A percentile compares a stretch with the other conserved stretches of the same genome.
Conservation (phyloP, 2,797 vertebrate genomes). For the Phoeniculus purpureus region DNA sequence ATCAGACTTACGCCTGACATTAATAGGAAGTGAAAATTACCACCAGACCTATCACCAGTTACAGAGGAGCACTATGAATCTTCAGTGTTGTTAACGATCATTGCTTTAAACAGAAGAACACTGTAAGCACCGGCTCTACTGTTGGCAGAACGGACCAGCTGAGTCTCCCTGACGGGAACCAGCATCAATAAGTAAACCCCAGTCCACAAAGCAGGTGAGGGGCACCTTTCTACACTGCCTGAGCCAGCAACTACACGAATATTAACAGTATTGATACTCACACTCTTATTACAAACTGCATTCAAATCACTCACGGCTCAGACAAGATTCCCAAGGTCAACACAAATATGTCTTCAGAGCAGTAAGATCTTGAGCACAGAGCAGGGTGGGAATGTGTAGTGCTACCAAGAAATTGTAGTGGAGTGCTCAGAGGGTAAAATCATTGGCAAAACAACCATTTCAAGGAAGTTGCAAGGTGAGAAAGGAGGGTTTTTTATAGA, state of each 20-base stretch:
- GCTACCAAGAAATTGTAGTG: not conserved
- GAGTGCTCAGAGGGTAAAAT: not conserved
- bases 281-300: not conserved
- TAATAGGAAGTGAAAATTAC: slow-evolving; percentile 61
- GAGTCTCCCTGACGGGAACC: not conserved
- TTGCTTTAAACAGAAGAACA: not conserved
- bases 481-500: not conserved
- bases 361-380: not conserved
- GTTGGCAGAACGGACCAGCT: not conserved
- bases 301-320: not conserved
- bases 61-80: slow-evolving; percentile 21
- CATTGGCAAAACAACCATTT: not conserved
- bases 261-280: not conserved
- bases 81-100: slow-evolving; percentile 38
- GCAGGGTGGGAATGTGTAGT: not conserved
- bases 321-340: not conserved
- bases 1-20: slow-evolving; percentile 34
- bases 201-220: not conserved
- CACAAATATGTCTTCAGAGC: not conserved
- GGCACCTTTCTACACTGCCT: not conserved
- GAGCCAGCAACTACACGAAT: not conserved
- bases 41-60: slow-evolving; percentile 17
- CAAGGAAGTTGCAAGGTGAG: not conserved
- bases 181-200: not conserved
- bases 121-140: not conserved